These are phyloP conservation scores for Plumapathes pennacea DNA, from an alignment of 92 coral and sea anemone species.

Conservation along the genomic window DNA sequence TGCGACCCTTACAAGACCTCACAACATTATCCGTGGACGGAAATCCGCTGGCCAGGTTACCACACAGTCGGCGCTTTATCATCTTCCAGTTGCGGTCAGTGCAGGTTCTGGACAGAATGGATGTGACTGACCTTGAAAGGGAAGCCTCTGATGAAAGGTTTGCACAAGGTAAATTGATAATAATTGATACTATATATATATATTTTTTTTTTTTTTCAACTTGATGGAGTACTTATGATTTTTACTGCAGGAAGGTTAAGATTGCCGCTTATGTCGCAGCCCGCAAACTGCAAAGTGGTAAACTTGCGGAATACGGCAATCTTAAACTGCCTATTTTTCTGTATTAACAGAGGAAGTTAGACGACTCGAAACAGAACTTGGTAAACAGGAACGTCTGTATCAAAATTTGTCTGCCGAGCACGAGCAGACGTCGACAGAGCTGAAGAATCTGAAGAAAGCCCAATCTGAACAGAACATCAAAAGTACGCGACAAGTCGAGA, in stretches of 20 bases:
- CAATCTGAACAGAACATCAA: slow-evolving; percentile 66
- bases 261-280: too few relatives aligned
- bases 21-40: slow-evolving; percentile 75
- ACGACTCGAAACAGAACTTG: slow-evolving; percentile 73
- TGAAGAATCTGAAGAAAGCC: slow-evolving; percentile 53
- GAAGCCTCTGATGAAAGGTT: slow-evolving; percentile 80
- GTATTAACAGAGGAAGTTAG: slow-evolving; percentile 76
- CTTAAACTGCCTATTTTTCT: too few relatives aligned
- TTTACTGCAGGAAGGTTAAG: too few relatives aligned
- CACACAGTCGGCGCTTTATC: slow-evolving; percentile 85
- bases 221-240: too few relatives aligned
- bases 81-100: slow-evolving; percentile 88
- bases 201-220: too few relatives aligned
- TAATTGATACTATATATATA: too few relatives aligned
- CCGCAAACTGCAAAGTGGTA: too few relatives aligned
- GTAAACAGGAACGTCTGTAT: slow-evolving; percentile 64
- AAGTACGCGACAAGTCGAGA: slow-evolving; percentile 55
- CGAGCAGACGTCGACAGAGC: slow-evolving; percentile 45
- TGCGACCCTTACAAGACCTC: slow-evolving; percentile 82
- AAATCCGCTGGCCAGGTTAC: slow-evolving; percentile 73
- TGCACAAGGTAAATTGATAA: slow-evolving; percentile 74
- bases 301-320: too few relatives aligned
- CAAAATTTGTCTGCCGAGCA: slow-evolving; percentile 65
- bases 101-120: slow-evolving; percentile 59
- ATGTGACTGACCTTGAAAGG: slow-evolving; percentile 68